Base-by-base conservation (phyloP, 1,140 invertebrate genomes). In the Pectinophora gossypiella region DNA sequence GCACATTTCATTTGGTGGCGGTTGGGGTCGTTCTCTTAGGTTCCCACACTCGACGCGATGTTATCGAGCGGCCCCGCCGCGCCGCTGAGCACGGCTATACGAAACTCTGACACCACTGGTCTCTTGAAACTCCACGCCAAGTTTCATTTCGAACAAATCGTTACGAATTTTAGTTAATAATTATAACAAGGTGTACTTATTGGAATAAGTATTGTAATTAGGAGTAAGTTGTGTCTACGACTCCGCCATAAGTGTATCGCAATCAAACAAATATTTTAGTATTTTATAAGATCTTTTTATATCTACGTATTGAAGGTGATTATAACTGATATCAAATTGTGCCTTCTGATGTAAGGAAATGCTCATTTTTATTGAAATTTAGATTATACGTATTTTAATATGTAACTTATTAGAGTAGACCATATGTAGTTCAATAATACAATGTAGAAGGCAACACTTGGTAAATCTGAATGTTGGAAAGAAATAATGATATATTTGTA, bases 231-330 rank as follows among this genome's bases (percentile, higher is more conserved):
- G 70, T 68, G 54, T 59, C 48, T 59, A 64, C 59, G 66, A 80
- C 71, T 85, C 78, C 79, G 82, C 82, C 82, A 85, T 85, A 85
- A 82, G 73, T 73, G 59, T 71, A 72, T 73, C 65, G 71, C 50
- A 66, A 53, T 52, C 51, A 65, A 80, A 80, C 72, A 84, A 77
- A 63, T 49, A 50, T 64, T 63, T 40, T 40, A 40, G 36, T 40
- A 40, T 40, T 40, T 20, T 4, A 2, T 44, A 44, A 44, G 42
- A 44, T 21, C 42, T 32, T 32, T 32, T 32, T 32, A n/a, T 32
- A 9, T 32, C 2, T 40, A 18, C 36, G 10, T 40, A 15, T 40
- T 6, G 36, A 40, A 40, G 36, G 36, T 40, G 36, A 40, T 40
- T 13, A 40, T 40, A 15, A 40, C 7, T 18, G 36, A 40, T 15